A percentile compares a stretch with the other conserved stretches of the same genome.
Conservation (phyloP, 2,113 vertebrate species). For the Catharus minimus region DNA sequence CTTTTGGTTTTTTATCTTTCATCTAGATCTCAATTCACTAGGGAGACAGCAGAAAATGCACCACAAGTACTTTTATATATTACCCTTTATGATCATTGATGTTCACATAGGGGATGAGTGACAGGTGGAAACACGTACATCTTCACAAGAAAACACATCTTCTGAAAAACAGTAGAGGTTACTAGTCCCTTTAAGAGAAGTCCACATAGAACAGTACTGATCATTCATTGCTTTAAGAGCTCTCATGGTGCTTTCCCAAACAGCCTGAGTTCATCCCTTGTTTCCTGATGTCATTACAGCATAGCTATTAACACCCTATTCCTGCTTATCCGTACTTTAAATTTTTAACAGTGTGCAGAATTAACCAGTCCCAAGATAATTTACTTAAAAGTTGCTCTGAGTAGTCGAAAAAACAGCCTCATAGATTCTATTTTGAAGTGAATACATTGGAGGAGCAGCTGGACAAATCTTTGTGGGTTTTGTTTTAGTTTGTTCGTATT, state of each 20-base stretch:
- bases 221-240: background rate
- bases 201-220: background rate
- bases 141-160: background rate
- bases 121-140: background rate
- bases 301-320: background rate
- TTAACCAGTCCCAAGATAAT: background rate
- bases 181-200: background rate
- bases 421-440: background rate
- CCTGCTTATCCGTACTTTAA: background rate
- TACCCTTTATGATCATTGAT: background rate
- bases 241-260: background rate
- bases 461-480: background rate
- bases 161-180: background rate
- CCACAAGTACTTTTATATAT: background rate
- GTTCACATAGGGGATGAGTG: background rate
- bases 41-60: background rate
- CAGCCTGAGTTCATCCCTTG: background rate
- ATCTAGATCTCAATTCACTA: background rate
- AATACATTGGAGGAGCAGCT: accelerated
- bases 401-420: background rate
- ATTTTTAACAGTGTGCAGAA: background rate
- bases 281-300: background rate
- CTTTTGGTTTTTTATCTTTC: background rate
- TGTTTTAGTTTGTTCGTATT: background rate
- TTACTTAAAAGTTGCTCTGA: background rate